Evolutionary conservation across 2,113 vertebrate genomes (phyloP).

Genomic region (Astatoreochromis straeleni): DNA sequence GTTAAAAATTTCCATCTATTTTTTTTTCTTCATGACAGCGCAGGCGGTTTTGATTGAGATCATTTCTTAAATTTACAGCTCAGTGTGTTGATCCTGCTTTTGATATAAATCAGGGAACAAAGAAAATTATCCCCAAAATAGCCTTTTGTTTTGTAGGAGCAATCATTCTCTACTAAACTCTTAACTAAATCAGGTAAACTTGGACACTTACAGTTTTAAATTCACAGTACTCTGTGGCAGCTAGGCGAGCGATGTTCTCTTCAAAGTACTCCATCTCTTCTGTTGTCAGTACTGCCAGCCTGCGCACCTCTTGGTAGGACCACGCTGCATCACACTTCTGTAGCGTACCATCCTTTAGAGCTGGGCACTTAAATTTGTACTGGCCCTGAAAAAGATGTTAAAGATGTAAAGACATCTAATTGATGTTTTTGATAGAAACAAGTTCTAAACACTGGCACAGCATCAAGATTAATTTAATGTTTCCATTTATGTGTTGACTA

Average conservation of each 20-base stretch:
- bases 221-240: slow-evolving; percentile 61
- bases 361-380: slow-evolving; percentile 65
- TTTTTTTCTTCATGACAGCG: fast-evolving
- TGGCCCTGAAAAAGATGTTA: slow-evolving; percentile 34
- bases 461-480: not conserved
- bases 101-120: not conserved
- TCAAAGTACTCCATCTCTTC: slow-evolving; percentile 70
- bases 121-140: too few species aligned
- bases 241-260: slow-evolving; percentile 49
- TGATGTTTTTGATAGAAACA: fast-evolving
- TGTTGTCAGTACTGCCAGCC: slow-evolving; percentile 59
- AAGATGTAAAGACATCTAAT: fast-evolving
- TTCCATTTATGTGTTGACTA: not conserved
- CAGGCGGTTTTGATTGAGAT: fast-evolving
- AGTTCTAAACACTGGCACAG: fast-evolving
- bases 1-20: fast-evolving
- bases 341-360: slow-evolving; percentile 6
- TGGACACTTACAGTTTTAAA: slow-evolving; percentile 52
- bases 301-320: slow-evolving; percentile 67
- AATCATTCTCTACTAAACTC: fast-evolving
- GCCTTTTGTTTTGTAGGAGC: fast-evolving
- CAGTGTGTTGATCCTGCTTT: not conserved
- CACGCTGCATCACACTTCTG: slow-evolving; percentile 38
- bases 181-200: fast-evolving
- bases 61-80: fast-evolving